A percentile compares a stretch with the other conserved stretches of the same genome.
phyloP scores from a whole-genome alignment of 1,140 invertebrate genomes.

The Neodiprion pinetum region DNA sequence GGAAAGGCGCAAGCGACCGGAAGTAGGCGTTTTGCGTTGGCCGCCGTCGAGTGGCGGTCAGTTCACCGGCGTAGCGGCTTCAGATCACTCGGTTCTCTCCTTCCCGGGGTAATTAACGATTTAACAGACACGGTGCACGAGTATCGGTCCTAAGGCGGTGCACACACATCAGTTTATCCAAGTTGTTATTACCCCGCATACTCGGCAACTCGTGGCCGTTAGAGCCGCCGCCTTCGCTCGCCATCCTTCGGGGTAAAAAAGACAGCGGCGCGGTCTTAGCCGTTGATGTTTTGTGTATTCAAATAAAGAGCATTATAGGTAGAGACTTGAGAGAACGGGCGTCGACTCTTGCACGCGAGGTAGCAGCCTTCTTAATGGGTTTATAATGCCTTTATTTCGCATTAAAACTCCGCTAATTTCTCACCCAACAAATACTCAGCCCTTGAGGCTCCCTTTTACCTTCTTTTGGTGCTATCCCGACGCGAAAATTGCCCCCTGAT shows the following conservation, averaged over 20 bases:
- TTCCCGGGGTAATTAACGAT: constrained; percentile 50
- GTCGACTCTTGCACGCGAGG: constrained; percentile 17
- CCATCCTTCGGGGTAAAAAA: background rate
- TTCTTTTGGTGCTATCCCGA: too few relatives aligned
- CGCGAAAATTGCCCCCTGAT: too few relatives aligned
- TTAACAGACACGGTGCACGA: constrained; percentile 52
- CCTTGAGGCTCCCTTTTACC: too few relatives aligned
- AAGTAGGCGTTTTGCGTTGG: constrained; percentile 49
- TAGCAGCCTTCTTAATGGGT: constrained; percentile 46
- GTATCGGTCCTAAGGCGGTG: constrained; percentile 32
- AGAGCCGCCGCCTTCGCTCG: constrained; percentile 21
- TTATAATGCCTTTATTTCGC: constrained; percentile 57
- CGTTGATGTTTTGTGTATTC: constrained; percentile 57
- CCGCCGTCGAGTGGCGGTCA: constrained; percentile 35
- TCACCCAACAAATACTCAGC: background rate
- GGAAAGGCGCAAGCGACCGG: constrained; percentile 37
- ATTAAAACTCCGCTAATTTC: constrained; percentile 42
- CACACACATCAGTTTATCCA: constrained; percentile 42
- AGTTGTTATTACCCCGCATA: constrained; percentile 51
- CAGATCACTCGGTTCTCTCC: background rate
- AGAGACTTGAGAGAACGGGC: constrained; percentile 11
- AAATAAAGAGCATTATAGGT: constrained; percentile 47
- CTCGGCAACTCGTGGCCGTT: constrained; percentile 21
- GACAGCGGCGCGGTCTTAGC: constrained; percentile 26
- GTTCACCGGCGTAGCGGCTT: background rate